phyloP scores from a whole-genome alignment of 2,888 invertebrate genomes.

The Idaea dimidiata region DNA sequence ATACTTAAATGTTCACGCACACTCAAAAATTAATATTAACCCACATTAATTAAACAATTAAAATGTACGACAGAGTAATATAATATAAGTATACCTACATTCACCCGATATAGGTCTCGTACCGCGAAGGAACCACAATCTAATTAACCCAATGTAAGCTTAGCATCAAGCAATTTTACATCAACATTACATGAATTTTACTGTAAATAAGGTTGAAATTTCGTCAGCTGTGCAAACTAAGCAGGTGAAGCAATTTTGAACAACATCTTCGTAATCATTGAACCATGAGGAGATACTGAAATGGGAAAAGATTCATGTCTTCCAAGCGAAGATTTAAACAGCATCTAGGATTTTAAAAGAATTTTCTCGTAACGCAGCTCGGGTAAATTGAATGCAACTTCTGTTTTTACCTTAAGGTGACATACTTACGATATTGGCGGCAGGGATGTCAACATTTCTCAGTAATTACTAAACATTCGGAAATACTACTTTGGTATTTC shows the following conservation, averaged over 20 bases:
- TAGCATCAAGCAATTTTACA: slow-evolving; percentile 2
- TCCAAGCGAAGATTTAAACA: slow-evolving; percentile 9
- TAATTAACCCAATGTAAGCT: neutral
- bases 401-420: neutral
- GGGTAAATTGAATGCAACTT: neutral
- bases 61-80: neutral
- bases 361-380: neutral
- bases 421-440: too few relatives aligned
- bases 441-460: too few relatives aligned
- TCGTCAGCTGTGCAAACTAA: neutral
- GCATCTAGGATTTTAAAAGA: neutral
- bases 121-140: neutral
- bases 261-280: slow-evolving; percentile 19
- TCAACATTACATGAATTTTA: neutral
- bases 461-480: too few relatives aligned
- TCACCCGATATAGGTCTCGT: neutral
- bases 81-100: neutral
- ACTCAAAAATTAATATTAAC: too few relatives aligned
- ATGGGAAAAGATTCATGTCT: slow-evolving; percentile 17
- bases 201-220: neutral
- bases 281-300: slow-evolving; percentile 18
- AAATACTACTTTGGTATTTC: too few relatives aligned
- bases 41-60: neutral
- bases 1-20: too few relatives aligned
- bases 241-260: neutral